phyloP scores from a whole-genome alignment of 2,888 invertebrate species.

The Sabatieria punctata region DNA sequence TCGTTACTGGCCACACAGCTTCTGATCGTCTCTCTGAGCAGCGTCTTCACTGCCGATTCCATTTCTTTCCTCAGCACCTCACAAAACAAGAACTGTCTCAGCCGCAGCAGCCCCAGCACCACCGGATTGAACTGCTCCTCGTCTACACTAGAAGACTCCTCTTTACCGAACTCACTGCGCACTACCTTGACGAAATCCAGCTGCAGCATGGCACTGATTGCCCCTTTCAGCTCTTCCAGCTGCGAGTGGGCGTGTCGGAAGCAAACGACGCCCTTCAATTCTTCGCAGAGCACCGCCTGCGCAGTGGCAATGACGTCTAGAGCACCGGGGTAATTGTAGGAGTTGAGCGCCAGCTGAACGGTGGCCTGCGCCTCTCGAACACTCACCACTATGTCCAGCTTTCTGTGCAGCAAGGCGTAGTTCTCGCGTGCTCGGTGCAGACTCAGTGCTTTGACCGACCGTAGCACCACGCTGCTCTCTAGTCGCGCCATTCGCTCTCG shows the following conservation, averaged over 20 bases:
- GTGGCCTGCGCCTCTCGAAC: constrained; percentile 95
- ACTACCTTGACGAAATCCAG: constrained; percentile 83
- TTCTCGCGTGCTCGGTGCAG: constrained; percentile 15
- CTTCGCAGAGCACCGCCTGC: constrained; percentile 73
- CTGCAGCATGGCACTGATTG: constrained; percentile 89
- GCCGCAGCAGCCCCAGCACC: constrained; percentile 69
- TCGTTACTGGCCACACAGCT: constrained; percentile 16
- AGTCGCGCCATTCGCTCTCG: constrained; percentile 42
- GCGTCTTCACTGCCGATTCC: constrained; percentile 65
- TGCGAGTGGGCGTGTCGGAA: constrained; percentile 55
- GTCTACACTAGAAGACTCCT: constrained; percentile 9
- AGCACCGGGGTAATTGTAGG: constrained; percentile 90
- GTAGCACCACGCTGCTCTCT: constrained; percentile 43
- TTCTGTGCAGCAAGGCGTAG: not conserved
- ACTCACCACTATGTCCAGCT: constrained; percentile 72
- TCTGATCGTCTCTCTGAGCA: constrained; percentile 54
- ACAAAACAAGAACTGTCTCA: constrained; percentile 70
- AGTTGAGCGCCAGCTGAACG: constrained; percentile 77
- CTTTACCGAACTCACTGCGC: constrained; percentile 56
- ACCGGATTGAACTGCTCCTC: constrained; percentile 71
- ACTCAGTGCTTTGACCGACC: constrained; percentile 4
- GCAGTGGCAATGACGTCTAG: constrained; percentile 89
- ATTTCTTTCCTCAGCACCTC: constrained; percentile 55
- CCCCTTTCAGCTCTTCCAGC: constrained; percentile 76
- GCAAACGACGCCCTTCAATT: constrained; percentile 76